Base-by-base conservation (phyloP, 2,888 invertebrate genomes). In the Apodemia mormo region DNA sequence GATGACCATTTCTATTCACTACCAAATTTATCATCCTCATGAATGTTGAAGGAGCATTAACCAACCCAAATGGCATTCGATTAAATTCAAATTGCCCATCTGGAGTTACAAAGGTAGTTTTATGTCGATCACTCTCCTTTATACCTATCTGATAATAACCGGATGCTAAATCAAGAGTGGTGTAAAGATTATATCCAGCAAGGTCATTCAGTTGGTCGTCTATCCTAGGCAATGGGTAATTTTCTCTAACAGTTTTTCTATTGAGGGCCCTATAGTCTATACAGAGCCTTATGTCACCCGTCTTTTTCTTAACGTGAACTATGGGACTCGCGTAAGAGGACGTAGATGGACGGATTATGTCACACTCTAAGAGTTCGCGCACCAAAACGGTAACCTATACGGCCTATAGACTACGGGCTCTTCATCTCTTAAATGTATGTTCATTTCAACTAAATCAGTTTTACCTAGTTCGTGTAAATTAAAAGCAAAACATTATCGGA, bases 11-110 rank as follows among this genome's bases (percentile, higher is more conserved):
- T 4, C 37, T 6, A 37, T 30, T 56, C 2, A 56, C 8, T 22
- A 56, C 56, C 45, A 49, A 49, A 66, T 66, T 45, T 5, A 75
- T 73, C 2, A 68, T 52, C 12, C 74, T 61, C 65, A 72, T 71
- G 54, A 74, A 77, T 14, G 74, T 74, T 2, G 74, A 67, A 0
- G 74, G 73, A 2, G 74, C 74, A 45, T 76, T 76, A 2, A 68
- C 71, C 3, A 77, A 65, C 3, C 77, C 75, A 66, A 75, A 77
- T 1, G 77, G 76, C 75, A 74, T 74, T 65, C 69, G 68, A 10
- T 69, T n/a, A 8, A 67, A 76, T 70, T 76, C 75, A n/a, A 37
- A 75, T 22, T 73, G 72, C 0, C 76, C 75, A 70, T 73, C 10
- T 56, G 56, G 29, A 9, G 56, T 56, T 29, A 22, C 56, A 30